phyloP scores from a whole-genome alignment of 1,140 invertebrate species.

The Zaprionus africanus region DNA sequence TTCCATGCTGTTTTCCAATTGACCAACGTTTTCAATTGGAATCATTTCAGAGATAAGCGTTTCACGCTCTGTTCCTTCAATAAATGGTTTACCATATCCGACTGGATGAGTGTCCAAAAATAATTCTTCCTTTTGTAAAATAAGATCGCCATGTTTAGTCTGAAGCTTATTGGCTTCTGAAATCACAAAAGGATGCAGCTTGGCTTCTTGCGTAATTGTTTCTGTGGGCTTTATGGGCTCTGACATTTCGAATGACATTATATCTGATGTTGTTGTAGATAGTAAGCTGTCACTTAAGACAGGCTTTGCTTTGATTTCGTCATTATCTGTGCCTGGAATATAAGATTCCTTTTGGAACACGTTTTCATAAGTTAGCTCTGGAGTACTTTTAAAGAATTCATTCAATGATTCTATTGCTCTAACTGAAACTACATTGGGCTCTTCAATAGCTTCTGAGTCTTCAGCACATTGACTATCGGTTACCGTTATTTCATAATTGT shows the following conservation, averaged over 20 bases:
- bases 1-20: slow-evolving; percentile 7
- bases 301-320: slow-evolving; percentile 41
- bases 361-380: slow-evolving; percentile 30
- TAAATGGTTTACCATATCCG: slow-evolving; percentile 62
- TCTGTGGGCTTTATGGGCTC: slow-evolving; percentile 16
- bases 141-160: slow-evolving; percentile 32
- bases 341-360: slow-evolving; percentile 57
- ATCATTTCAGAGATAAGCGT: slow-evolving; percentile 54
- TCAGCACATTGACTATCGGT: slow-evolving; percentile 52
- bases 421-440: background rate
- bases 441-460: slow-evolving; percentile 22
- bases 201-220: slow-evolving; percentile 22
- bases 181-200: slow-evolving; percentile 6
- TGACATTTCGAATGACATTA: slow-evolving; percentile 41
- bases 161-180: slow-evolving; percentile 49
- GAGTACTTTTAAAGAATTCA: slow-evolving; percentile 40
- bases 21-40: slow-evolving; percentile 53
- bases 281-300: slow-evolving; percentile 39
- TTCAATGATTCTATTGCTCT: slow-evolving; percentile 48
- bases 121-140: slow-evolving; percentile 58
- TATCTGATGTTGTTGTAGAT: slow-evolving; percentile 41
- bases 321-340: slow-evolving; percentile 2
- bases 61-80: slow-evolving; percentile 61
- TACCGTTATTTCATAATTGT: slow-evolving; percentile 52
- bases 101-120: slow-evolving; percentile 16